phyloP scores from a whole-genome alignment of 2,113 vertebrate species.

The Heteronetta atricapilla region DNA sequence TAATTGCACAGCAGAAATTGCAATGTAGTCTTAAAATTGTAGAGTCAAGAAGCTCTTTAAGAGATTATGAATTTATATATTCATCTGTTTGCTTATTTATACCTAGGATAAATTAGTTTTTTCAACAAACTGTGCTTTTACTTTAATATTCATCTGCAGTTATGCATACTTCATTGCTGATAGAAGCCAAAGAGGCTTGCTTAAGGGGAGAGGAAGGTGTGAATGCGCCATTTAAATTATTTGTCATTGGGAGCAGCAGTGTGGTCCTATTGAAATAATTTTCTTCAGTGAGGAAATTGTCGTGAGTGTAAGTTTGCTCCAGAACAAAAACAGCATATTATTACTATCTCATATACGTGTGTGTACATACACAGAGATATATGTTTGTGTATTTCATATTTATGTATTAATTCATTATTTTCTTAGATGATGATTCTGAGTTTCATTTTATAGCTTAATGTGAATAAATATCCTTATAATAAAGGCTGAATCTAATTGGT shows the following conservation, averaged over 20 bases:
- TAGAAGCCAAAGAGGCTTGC: not conserved
- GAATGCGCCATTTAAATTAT: not conserved
- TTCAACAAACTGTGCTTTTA: not conserved
- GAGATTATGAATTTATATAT: not conserved
- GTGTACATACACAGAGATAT: not conserved
- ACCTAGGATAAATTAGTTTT: not conserved
- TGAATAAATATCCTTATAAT: not conserved
- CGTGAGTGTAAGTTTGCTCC: not conserved
- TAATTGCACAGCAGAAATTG: not conserved
- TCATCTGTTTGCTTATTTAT: not conserved
- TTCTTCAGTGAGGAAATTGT: not conserved
- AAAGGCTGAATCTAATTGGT: not conserved
- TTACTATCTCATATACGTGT: accelerated
- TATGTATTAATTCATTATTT: accelerated
- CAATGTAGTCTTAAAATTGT: not conserved
- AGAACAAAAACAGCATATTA: too few species aligned
- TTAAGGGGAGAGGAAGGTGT: not conserved
- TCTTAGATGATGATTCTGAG: not conserved
- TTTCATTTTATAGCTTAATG: not conserved
- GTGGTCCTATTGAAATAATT: not conserved
- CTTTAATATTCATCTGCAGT: not conserved
- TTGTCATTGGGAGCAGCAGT: not conserved
- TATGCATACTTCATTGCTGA: not conserved
- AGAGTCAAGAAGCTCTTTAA: not conserved
- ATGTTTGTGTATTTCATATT: accelerated